Evolutionary conservation across 2,888 invertebrate species (phyloP), one percentile per base, ranked within the genome.

Genomic region (Drosophila anomelani): DNA sequence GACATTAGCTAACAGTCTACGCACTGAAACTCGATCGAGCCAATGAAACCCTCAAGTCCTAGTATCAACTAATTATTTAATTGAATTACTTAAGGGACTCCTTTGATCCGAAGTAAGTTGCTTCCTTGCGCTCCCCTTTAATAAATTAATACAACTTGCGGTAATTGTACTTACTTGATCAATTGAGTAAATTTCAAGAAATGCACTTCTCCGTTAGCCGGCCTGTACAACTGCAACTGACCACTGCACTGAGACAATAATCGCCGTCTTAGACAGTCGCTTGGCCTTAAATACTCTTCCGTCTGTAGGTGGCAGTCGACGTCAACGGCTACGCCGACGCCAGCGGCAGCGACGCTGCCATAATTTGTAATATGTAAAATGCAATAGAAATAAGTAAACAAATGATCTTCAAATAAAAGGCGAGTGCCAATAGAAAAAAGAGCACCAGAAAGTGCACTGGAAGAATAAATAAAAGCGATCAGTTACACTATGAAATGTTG

Each of bases 211-310:
- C 26, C 29, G 53, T 38, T 57, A 41, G 56, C 63, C 62, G 63
- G 56, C 23, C 73, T 46, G 51, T 51, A 32, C 56, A 73, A 73
- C 74, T 69, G 59, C 69, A 59, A 56, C 72, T 71, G 68, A 43
- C 68, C 51, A 72, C 72, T 72, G 72, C 63, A 73, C 74, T 72
- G 72, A 44, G 64, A 64, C 72, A 72, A 72, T 73, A 72, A 72
- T 63, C 63, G 72, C 7, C 7, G 39, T n/a, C 57, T 64, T 63
- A 23, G 34, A 2, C 41, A n/a, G 23, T 41, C 10, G 15, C 56
- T 32, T 7, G 34, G 56, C 56, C 44, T 72, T 72, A 72, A 72
- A 73, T 72, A 72, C 56, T n/a, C 17, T 43, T n/a, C 49, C 17
- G 26, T n/a, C 36, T 15, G 49, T 69, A 17, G 69, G 51, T 51